Percentiles rank a stretch among this genome's conserved stretches.
These are phyloP conservation scores for Apostichopus leukothele DNA, from an alignment of 53 echinoderm and acorn worm species.

Conservation along the genomic window DNA sequence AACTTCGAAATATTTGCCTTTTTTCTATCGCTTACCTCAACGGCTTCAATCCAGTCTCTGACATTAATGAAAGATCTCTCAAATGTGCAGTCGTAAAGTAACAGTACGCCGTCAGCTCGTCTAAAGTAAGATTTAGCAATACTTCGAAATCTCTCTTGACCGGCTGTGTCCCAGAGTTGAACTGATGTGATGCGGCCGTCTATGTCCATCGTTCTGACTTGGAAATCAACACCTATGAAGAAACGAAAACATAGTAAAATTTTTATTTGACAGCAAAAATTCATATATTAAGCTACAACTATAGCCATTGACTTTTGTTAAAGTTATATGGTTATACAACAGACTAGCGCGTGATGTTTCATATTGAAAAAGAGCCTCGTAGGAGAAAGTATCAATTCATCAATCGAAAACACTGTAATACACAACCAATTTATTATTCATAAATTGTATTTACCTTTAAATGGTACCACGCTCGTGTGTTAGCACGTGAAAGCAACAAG, in stretches of 20 bases:
- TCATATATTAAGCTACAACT: too few relatives aligned
- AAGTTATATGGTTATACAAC: too few relatives aligned
- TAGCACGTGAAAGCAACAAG: too few relatives aligned
- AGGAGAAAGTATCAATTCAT: too few relatives aligned
- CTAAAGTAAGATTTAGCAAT: conserved; percentile 99
- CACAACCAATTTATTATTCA: too few relatives aligned
- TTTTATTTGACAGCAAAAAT: background rate
- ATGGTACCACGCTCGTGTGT: too few relatives aligned
- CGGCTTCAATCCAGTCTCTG: conserved; percentile 97
- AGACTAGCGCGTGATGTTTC: too few relatives aligned
- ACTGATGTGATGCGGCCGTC: conserved; percentile 93
- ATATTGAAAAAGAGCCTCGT: too few relatives aligned
- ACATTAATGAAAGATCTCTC: conserved; percentile 97
- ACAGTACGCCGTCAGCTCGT: conserved; percentile 91
- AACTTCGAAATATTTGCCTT: too few relatives aligned
- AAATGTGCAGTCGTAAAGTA: conserved; percentile 92
- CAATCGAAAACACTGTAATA: too few relatives aligned
- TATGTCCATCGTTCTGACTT: conserved; percentile 86
- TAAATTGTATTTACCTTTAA: too few relatives aligned
- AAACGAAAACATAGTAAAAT: background rate
- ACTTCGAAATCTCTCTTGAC: conserved; percentile 93
- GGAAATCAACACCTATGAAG: conserved; percentile 88
- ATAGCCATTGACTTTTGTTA: too few relatives aligned
- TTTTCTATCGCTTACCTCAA: conserved; percentile 63
- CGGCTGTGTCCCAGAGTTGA: conserved; percentile 98